Evolutionary conservation across 2,113 vertebrate species (phyloP).

Genomic region (Damaliscus lunatus): DNA sequence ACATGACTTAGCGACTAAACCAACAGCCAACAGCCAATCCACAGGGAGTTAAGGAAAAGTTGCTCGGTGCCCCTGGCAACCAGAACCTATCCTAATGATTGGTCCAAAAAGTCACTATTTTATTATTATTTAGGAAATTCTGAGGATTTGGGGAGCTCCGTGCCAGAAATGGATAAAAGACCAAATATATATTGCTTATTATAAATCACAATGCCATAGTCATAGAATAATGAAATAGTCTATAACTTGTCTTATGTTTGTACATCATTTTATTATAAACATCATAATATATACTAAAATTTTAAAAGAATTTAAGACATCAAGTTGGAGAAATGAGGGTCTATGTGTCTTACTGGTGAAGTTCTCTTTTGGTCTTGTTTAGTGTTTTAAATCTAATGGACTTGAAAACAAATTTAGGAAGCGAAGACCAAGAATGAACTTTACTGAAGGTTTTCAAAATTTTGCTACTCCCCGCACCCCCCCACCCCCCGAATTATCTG

Average conservation of each 20-base stretch:
- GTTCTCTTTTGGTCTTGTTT: slow-evolving; percentile 72
- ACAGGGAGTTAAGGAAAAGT: neutral
- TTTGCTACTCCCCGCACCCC: neutral
- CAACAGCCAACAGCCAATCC: neutral
- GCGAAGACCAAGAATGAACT: slow-evolving; percentile 67
- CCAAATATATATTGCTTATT: neutral
- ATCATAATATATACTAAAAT: neutral
- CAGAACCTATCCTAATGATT: neutral
- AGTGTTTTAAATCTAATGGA: slow-evolving; percentile 58
- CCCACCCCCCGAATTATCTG: neutral
- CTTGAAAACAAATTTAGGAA: slow-evolving; percentile 52
- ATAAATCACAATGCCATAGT: neutral
- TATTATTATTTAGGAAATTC: neutral
- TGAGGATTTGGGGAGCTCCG: neutral
- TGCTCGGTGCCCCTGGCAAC: neutral
- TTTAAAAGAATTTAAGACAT: neutral
- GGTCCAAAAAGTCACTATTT: neutral
- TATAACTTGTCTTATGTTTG: neutral
- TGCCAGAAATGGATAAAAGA: neutral
- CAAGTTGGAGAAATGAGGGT: neutral
- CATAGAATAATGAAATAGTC: neutral
- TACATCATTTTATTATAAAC: neutral
- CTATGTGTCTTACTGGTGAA: neutral
- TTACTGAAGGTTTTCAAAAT: slow-evolving; percentile 38
- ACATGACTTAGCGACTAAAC: neutral